Base-by-base conservation (phyloP, 2,797 vertebrate genomes). In the Cottoperca gobio region DNA sequence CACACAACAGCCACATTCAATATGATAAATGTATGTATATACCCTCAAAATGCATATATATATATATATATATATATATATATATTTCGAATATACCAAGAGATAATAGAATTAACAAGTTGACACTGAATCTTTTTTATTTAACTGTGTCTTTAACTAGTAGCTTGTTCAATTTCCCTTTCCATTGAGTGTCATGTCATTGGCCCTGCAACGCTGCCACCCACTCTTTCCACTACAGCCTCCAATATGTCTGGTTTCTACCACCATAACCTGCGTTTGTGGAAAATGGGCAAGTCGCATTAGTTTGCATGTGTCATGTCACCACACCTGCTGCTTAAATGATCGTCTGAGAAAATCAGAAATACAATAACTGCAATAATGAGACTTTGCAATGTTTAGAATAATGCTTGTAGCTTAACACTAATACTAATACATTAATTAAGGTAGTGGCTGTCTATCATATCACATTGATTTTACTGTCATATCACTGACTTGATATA, bases 231-330 rank as follows among this genome's bases (percentile, higher is more conserved):
- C 40, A 68, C 26, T 17, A 23, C 1, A 1, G 55, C 50, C 28
- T 57, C 24, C 9, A 28, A 39, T 39, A 21, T 62, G 31, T 72
- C 19, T 65, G 21, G 24, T 78, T 73, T 70, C 10, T 16, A 17
- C 23, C 35, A 49, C 21, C 49, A 8, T 12, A 26, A 6, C 3
- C 28, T 11, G 48, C 40, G 17, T 55, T 58, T 5, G 37, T 46
- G 33, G 48, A 66, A 65, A 57, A 16, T 28, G 0, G 0, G 3
- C 50, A 35, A 21, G 26, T 52, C 23, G n/a, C 31, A 40, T 45
- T 21, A 13, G 26, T 26, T 31, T 10, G 4, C 35, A 37, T 13
- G 2, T 26, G 14, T 54, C 14, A 54, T 42, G 43, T 70, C 59
- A 58, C 16, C 3, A 24, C 33, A 57, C 3, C 11, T 31, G 3